phyloP scores from a whole-genome alignment of 2,113 vertebrate species.

The Naja naja region DNA sequence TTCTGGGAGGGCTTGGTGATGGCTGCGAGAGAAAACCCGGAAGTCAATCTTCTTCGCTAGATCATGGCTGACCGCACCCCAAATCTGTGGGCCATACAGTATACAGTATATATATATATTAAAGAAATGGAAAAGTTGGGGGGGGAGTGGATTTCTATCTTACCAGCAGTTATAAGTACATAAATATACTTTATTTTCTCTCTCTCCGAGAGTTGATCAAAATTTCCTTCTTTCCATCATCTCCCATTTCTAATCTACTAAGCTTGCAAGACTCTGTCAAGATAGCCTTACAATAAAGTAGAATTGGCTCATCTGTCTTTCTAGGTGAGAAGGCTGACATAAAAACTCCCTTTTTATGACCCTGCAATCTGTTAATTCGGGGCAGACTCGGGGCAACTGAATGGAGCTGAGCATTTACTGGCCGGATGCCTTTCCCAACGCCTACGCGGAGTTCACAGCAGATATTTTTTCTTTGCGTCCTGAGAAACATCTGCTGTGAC shows the following conservation, averaged over 20 bases:
- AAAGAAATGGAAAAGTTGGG: not conserved
- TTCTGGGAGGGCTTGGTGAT: slow-evolving; percentile 77
- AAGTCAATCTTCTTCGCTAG: not conserved
- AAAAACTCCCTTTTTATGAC: not conserved
- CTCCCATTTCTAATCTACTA: not conserved
- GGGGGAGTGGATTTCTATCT: not conserved
- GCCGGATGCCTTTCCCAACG: not conserved
- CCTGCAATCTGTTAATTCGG: not conserved
- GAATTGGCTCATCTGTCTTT: not conserved
- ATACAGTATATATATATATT: not conserved
- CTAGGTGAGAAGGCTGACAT: not conserved
- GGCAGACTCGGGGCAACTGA: not conserved
- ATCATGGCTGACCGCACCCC: not conserved
- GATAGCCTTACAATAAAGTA: not conserved
- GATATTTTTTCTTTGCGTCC: not conserved
- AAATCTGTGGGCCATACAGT: not conserved
- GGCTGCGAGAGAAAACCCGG: slow-evolving; percentile 62
- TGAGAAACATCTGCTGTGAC: not conserved
- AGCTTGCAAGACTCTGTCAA: not conserved
- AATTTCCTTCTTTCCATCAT: not conserved
- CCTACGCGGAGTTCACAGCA: not conserved
- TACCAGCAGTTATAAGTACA: not conserved
- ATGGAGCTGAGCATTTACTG: not conserved
- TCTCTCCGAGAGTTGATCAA: not conserved
- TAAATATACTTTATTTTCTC: not conserved